Evolutionary conservation across 2,113 vertebrate genomes (phyloP), one percentile per base, ranked within the genome.

Genomic region (Triplophysa siluroides): DNA sequence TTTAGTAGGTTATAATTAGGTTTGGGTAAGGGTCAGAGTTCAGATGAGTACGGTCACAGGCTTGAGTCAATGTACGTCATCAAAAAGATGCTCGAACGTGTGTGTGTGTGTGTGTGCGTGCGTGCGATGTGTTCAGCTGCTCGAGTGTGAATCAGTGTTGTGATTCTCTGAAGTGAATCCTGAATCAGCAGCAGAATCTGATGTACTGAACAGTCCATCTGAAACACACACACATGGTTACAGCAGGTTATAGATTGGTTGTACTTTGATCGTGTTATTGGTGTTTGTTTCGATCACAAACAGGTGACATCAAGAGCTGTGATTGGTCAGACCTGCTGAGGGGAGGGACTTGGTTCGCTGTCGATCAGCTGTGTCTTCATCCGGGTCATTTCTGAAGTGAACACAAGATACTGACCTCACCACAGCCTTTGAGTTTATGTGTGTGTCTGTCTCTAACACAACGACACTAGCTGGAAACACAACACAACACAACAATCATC

Each of bases 341-440:
- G 94, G 91, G 86, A 94, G 92, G 84, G 95, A 94, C 90, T 92
- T 93, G 88, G 93, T 85, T 87, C 92, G 91, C 86, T 92, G 93
- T 78, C 84, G 83, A 70, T 92, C 90, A 41, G 89, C 88, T 65
- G 85, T 85, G 74, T 86, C 88, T 45, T 88, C 88, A 76, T 89
- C 87, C 5, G 92, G 88, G 84, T 87, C 87, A 81, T 89, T 82
- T 11, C 90, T 86, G 62, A 58, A 84, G 87, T 91, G 94, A 85
- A 93, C 91, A 66, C 91, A 91, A 77, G 93, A 86, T 83, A 66
- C 8, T 19, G 92, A 89, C 85, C 87, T 58, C 54, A n/a, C 6
- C 19, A 58, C n/a, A 21, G 9, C 19, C 54, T 21, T 89, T 76
- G 86, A 78, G 13, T 69, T n/a, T 80, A 85, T 71, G 29, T 71